A percentile compares a stretch with the other conserved stretches of the same genome.
These are phyloP conservation scores for Eulemur macaco DNA, from an alignment of 2,113 vertebrate species.

Conservation along the genomic window DNA sequence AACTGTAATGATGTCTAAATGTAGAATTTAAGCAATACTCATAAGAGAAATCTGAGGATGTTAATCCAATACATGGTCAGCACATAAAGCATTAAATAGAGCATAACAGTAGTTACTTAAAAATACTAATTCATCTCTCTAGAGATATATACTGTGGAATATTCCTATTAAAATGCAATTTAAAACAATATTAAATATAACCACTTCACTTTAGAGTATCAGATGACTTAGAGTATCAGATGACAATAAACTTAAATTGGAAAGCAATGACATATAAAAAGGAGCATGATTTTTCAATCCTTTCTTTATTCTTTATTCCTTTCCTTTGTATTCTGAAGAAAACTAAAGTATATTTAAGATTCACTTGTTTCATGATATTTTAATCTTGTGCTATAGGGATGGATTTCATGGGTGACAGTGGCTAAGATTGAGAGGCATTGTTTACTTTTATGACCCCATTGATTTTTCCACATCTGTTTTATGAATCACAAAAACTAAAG, in stretches of 20 bases:
- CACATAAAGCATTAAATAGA: neutral
- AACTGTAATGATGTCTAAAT: neutral
- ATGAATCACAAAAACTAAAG: slow-evolving; percentile 2
- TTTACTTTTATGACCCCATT: slow-evolving; percentile 37
- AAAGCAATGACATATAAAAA: neutral
- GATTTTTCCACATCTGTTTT: slow-evolving; percentile 17
- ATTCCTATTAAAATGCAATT: neutral
- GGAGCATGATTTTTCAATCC: neutral
- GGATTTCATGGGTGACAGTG: neutral
- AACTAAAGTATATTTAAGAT: neutral
- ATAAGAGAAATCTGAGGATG: slow-evolving; percentile 18
- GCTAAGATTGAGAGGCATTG: neutral
- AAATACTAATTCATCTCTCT: neutral
- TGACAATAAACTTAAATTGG: neutral
- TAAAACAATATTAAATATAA: neutral
- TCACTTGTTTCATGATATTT: neutral
- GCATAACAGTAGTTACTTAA: neutral
- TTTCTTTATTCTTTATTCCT: neutral
- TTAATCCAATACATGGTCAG: neutral
- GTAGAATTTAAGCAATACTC: neutral
- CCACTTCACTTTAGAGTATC: neutral
- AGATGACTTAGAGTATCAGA: neutral
- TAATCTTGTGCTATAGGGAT: neutral
- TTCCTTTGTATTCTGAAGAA: neutral
- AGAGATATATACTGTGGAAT: neutral